Conservation (phyloP, 35 echinoderm and acorn worm genomes). For the Stichopus chloronotus region DNA sequence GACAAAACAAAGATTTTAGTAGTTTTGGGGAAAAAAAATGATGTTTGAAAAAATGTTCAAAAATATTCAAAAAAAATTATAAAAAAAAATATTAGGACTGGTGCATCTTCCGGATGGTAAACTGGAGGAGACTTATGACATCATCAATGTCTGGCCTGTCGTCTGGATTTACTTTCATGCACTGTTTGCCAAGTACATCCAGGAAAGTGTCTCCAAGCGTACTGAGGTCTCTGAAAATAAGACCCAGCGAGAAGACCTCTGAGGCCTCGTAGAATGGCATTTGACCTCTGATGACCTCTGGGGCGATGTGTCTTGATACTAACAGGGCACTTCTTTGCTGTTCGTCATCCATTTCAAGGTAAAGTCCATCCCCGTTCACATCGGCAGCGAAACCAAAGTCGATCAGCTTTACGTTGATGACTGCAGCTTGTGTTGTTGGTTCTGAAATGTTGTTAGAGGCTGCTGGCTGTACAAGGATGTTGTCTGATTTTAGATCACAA, state of each 20-base stretch:
- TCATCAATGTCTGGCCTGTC: background rate
- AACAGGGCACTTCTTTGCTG: background rate
- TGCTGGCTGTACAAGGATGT: too few species aligned
- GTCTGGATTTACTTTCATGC: slow-evolving; percentile 22
- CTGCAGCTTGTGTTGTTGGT: too few species aligned
- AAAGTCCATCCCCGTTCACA: background rate
- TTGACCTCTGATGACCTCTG: slow-evolving; percentile 24
- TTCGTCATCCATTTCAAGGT: background rate
- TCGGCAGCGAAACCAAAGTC: background rate
- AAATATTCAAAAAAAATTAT: too few species aligned
- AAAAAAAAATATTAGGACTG: background rate
- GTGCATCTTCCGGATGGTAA: background rate
- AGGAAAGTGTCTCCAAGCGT: background rate
- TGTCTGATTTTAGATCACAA: slow-evolving; percentile 18
- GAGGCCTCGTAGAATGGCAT: background rate
- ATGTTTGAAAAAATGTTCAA: too few species aligned
- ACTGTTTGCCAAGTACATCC: background rate
- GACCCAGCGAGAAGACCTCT: background rate
- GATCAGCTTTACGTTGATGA: too few species aligned
- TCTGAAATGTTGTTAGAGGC: too few species aligned
- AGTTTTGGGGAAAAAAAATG: too few species aligned
- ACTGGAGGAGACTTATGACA: background rate
- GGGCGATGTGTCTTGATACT: background rate
- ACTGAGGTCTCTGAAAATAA: slow-evolving; percentile 18
- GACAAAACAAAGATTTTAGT: too few species aligned